Conservation (phyloP, 2,888 invertebrate genomes). For the Catocala sponsa region DNA sequence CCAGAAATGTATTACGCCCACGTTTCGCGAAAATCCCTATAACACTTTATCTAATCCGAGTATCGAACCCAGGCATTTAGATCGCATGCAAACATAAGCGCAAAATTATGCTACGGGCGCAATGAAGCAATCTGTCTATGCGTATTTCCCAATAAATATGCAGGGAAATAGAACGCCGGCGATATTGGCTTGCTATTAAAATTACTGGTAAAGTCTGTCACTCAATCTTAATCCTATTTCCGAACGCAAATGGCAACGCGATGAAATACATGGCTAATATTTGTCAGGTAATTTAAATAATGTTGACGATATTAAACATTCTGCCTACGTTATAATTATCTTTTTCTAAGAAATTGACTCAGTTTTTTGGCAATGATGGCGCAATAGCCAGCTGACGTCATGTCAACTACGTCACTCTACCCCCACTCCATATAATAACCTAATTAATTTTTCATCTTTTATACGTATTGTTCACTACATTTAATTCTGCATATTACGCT, state of each 20-base stretch:
- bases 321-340: constrained; percentile 28
- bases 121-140: too few species aligned
- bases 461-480: constrained; percentile 13
- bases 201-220: too few species aligned
- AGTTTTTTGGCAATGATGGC: constrained; percentile 50
- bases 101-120: too few species aligned
- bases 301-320: constrained; percentile 29
- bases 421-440: constrained; percentile 45
- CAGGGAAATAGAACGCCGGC: too few species aligned
- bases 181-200: too few species aligned
- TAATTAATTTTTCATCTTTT: constrained; percentile 40
- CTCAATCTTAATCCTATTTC: constrained; percentile 2
- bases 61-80: too few species aligned
- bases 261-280: constrained; percentile 15
- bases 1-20: too few species aligned
- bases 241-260: background rate
- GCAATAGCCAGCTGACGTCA: constrained; percentile 56
- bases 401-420: constrained; percentile 53
- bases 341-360: constrained; percentile 48
- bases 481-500: constrained; percentile 4
- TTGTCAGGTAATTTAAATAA: constrained; percentile 24
- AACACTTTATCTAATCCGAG: too few species aligned
- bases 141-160: too few species aligned
- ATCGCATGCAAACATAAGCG: too few species aligned
- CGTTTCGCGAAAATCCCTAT: too few species aligned